phyloP scores from a whole-genome alignment of 2,113 vertebrate species.

The Carassius auratus region DNA sequence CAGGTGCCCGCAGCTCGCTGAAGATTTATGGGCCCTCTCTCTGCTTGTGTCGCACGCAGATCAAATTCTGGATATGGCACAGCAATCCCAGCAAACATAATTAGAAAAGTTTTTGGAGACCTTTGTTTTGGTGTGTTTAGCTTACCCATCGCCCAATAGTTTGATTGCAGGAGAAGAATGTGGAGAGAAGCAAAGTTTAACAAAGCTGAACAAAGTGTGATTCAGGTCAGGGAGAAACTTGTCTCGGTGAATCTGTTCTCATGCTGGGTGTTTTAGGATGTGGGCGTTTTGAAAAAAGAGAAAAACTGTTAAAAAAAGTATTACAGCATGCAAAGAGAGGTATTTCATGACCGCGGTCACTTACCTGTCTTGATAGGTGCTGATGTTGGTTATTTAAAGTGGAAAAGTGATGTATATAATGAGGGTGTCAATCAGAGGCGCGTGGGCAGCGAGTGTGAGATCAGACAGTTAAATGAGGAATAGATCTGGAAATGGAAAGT shows the following conservation, averaged over 20 bases:
- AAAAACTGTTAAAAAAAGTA: background rate
- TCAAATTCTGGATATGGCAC: conserved; percentile 49
- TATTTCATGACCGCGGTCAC: conserved; percentile 9
- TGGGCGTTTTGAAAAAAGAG: background rate
- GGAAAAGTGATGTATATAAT: conserved; percentile 32
- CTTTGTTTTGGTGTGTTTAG: conserved; percentile 53
- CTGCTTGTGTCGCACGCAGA: conserved; percentile 21
- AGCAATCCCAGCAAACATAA: conserved; percentile 41
- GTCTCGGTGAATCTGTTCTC: background rate
- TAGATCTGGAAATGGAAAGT: conserved; percentile 51
- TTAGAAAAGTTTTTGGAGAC: conserved; percentile 53
- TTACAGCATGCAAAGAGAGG: background rate
- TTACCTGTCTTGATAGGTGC: conserved; percentile 2
- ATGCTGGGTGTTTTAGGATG: conserved; percentile 1
- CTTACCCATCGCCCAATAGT: conserved; percentile 3
- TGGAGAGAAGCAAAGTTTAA: background rate
- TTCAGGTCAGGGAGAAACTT: background rate
- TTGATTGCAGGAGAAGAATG: background rate
- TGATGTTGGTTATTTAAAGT: conserved; percentile 50
- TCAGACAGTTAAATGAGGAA: conserved; percentile 29
- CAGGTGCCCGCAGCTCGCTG: conserved; percentile 45
- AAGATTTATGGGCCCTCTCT: conserved; percentile 55
- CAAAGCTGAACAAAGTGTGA: background rate
- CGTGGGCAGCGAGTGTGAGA: conserved; percentile 39
- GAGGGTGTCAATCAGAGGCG: conserved; percentile 24